Conservation (phyloP, 2,888 invertebrate genomes). For the Suillia variegata region DNA sequence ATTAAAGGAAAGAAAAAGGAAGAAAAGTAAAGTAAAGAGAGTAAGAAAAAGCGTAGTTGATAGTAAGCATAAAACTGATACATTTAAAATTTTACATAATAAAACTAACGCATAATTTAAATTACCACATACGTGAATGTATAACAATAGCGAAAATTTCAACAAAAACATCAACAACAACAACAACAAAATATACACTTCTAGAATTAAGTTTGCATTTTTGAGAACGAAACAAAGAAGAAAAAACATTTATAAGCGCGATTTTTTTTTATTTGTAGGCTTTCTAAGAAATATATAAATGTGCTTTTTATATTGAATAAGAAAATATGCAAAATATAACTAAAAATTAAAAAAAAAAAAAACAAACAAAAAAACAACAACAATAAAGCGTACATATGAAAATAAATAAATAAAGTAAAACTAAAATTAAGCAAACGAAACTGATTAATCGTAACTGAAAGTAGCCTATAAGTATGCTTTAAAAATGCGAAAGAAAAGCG, state of each 20-base stretch:
- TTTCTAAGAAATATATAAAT: conserved; percentile 32
- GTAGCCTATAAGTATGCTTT: neutral
- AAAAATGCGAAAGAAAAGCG: neutral
- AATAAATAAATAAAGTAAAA: too few relatives aligned
- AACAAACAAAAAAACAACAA: conserved; percentile 3
- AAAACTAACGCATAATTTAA: conserved; percentile 15
- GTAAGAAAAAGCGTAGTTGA: conserved; percentile 24
- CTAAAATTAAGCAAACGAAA: conserved; percentile 30
- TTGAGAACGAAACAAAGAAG: neutral
- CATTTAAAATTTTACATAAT: conserved; percentile 18
- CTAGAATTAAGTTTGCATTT: neutral
- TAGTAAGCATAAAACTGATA: conserved; percentile 29
- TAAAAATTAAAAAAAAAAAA: conserved; percentile 19
- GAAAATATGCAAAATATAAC: conserved; percentile 17
- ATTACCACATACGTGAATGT: neutral
- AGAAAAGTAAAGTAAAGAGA: too few relatives aligned
- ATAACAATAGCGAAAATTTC: neutral
- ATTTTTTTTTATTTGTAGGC: conserved; percentile 36
- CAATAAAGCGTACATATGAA: too few relatives aligned
- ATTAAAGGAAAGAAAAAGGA: conserved; percentile 1
- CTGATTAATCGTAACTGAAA: conserved; percentile 45
- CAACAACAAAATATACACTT: neutral
- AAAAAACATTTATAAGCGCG: neutral
- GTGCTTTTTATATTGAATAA: conserved; percentile 25
- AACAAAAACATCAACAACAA: too few relatives aligned